Conservation (phyloP, 2,113 vertebrate species). For the Carlito syrichta region DNA sequence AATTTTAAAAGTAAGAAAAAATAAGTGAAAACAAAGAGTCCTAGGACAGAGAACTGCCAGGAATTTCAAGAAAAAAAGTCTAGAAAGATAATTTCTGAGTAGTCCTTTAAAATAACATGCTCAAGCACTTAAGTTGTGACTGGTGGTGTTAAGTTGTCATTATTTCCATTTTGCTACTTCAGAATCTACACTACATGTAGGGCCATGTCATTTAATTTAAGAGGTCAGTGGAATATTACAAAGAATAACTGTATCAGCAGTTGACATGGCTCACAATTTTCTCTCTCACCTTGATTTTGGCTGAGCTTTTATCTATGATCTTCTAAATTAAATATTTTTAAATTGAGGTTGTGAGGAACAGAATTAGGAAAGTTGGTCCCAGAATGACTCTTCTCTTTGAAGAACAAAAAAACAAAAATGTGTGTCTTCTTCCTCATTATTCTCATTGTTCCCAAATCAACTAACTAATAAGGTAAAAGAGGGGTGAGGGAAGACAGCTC, state of each 20-base stretch:
- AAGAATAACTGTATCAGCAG: background rate
- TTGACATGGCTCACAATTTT: constrained; percentile 14
- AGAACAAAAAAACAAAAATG: background rate
- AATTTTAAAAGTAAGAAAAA: constrained; percentile 22
- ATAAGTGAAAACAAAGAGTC: background rate
- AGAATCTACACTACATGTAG: background rate
- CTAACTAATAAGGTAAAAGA: background rate
- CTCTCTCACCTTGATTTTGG: constrained; percentile 35
- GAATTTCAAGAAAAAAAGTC: background rate
- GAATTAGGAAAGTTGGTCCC: background rate
- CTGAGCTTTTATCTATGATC: constrained; percentile 40
- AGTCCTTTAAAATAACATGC: background rate
- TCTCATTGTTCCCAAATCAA: constrained; percentile 10
- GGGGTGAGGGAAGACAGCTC: background rate
- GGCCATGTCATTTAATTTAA: background rate
- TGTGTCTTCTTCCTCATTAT: constrained; percentile 8
- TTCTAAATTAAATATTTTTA: constrained; percentile 29
- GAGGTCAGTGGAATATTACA: background rate
- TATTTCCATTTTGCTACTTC: background rate
- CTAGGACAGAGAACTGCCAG: background rate
- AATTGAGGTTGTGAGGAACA: background rate
- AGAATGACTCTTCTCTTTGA: constrained; percentile 13
- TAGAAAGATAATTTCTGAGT: background rate
- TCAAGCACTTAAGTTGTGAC: background rate
- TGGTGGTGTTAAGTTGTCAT: background rate